A percentile compares a stretch with the other conserved stretches of the same genome.
These are phyloP conservation scores for Halictus rubicundus DNA, from an alignment of 1,140 invertebrate species.

Conservation along the genomic window DNA sequence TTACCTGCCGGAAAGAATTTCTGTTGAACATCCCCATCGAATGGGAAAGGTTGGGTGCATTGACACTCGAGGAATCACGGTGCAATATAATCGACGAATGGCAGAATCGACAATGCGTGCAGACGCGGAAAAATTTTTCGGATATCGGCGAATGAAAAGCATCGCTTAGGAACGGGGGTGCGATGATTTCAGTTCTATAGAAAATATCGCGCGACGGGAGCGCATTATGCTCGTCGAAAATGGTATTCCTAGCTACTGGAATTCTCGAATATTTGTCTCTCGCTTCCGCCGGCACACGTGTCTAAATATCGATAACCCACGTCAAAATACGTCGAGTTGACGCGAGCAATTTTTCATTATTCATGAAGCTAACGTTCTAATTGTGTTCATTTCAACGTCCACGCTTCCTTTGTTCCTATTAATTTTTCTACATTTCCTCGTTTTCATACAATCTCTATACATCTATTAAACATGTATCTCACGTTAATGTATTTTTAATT, in stretches of 20 bases:
- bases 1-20: not conserved
- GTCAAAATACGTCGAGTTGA: not conserved
- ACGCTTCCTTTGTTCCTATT: no score
- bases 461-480: no score
- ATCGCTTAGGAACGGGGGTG: not conserved
- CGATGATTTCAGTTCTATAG: not conserved
- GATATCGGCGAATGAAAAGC: not conserved
- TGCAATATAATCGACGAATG: not conserved
- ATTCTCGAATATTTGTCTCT: not conserved
- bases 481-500: no score
- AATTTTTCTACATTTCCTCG: no score
- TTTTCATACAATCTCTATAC: no score
- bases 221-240: constrained; percentile 7
- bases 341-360: not conserved
- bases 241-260: not conserved
- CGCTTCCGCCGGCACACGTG: no score
- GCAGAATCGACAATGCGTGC: not conserved
- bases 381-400: no score
- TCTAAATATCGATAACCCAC: constrained; percentile 12
- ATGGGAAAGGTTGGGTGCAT: no score
- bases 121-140: constrained; percentile 8
- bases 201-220: constrained; percentile 1
- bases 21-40: not conserved
- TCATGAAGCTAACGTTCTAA: not conserved
- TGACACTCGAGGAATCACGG: not conserved